These are phyloP conservation scores for Laupala kohalensis DNA, from an alignment of 1,140 invertebrate species.

Conservation along the genomic window DNA sequence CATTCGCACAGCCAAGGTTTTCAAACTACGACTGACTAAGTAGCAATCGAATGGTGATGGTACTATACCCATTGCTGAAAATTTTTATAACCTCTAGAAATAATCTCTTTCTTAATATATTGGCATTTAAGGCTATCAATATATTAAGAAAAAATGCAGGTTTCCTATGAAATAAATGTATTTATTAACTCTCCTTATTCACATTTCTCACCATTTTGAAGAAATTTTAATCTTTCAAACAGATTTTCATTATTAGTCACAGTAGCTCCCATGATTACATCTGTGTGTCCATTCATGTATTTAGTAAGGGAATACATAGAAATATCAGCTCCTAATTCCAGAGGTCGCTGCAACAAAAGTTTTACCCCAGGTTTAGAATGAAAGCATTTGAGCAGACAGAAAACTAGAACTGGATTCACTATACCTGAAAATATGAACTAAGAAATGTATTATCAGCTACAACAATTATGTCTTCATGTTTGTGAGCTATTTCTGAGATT, in stretches of 20 bases:
- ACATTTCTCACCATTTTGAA: slow-evolving; percentile 90
- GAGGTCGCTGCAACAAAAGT: slow-evolving; percentile 49
- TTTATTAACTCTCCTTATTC: too few species aligned
- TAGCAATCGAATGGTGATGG: slow-evolving; percentile 96
- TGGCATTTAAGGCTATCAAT: too few species aligned
- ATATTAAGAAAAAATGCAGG: background rate
- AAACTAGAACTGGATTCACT: background rate
- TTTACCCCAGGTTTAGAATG: background rate
- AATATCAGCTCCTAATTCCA: slow-evolving; percentile 84
- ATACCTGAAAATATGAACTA: slow-evolving; percentile 81
- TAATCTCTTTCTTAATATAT: background rate
- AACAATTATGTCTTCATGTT: slow-evolving; percentile 55
- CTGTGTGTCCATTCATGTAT: slow-evolving; percentile 97
- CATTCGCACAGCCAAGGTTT: slow-evolving; percentile 89
- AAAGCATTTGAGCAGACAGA: background rate
- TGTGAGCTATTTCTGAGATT: slow-evolving; percentile 48
- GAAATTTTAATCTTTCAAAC: slow-evolving; percentile 57
- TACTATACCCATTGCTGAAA: slow-evolving; percentile 69
- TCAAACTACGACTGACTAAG: slow-evolving; percentile 84
- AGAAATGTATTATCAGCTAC: slow-evolving; percentile 97
- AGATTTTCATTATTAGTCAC: slow-evolving; percentile 61
- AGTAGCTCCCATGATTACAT: slow-evolving; percentile 92
- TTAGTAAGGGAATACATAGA: slow-evolving; percentile 90
- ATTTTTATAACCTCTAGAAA: background rate
- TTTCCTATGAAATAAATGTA: background rate